These are phyloP conservation scores for Crenuchus spilurus DNA, from an alignment of 2,797 vertebrate genomes.

Conservation along the genomic window DNA sequence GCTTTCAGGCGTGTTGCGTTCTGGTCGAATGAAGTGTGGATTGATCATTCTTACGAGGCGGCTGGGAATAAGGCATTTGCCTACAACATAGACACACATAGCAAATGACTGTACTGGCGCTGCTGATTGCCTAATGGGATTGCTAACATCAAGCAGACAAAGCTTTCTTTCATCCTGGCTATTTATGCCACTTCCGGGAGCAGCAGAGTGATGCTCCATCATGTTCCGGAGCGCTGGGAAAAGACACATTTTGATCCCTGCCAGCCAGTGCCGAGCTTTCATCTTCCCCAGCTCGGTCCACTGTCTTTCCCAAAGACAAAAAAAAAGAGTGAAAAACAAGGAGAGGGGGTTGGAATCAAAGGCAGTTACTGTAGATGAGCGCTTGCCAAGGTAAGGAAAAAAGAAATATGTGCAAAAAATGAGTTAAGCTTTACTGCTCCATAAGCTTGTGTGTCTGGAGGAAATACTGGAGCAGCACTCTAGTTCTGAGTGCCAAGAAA, in stretches of 20 bases:
- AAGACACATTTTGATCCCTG: slow-evolving; percentile 60
- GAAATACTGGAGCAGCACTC: no score
- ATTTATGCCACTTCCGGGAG: slow-evolving; percentile 71
- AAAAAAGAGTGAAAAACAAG: slow-evolving; percentile 43
- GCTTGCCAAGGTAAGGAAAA: slow-evolving; percentile 60
- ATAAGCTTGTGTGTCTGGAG: background rate
- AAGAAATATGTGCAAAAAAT: slow-evolving; percentile 8
- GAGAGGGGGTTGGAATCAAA: slow-evolving; percentile 61
- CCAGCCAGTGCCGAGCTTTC: slow-evolving; percentile 66
- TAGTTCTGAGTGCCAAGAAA: no score
- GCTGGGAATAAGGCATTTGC: slow-evolving; percentile 57
- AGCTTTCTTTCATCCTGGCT: slow-evolving; percentile 71
- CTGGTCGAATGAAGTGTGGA: slow-evolving; percentile 60
- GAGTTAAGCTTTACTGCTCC: background rate
- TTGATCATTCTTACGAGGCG: slow-evolving; percentile 54
- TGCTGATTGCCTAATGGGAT: slow-evolving; percentile 57
- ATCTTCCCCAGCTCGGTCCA: slow-evolving; percentile 63
- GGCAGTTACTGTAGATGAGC: slow-evolving; percentile 56
- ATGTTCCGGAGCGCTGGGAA: slow-evolving; percentile 46
- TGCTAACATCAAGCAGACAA: slow-evolving; percentile 63
- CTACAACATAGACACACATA: slow-evolving; percentile 21
- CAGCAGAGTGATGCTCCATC: slow-evolving; percentile 56
- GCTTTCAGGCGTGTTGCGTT: slow-evolving; percentile 22
- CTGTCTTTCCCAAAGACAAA: slow-evolving; percentile 57
- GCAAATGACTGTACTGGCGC: slow-evolving; percentile 62